Evolutionary conservation across 1,140 invertebrate genomes (phyloP), one percentile per base, ranked within the genome.

Genomic region (Pseudomyrmex dendroicus): DNA sequence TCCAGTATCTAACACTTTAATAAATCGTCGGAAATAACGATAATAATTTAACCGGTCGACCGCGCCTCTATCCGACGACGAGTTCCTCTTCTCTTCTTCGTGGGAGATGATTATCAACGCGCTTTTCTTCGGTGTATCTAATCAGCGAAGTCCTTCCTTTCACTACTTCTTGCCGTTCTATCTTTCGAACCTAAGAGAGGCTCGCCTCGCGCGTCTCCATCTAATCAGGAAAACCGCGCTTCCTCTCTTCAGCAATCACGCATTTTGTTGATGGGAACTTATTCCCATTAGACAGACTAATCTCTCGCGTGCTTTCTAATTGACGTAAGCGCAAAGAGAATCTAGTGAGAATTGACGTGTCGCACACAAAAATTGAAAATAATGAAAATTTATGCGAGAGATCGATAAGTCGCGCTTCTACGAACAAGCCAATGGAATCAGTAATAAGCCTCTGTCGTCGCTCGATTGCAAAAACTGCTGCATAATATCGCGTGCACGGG

Each of bases 151-250:
- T 72, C 1, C 20, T 62, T 82, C 56, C 66, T 72, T 82, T 61
- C 67, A 48, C 77, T 52, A n/a, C 9, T 52, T 77, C 62, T 66
- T 67, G 25, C 46, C 12, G 25, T 0, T 50, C 22, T 54, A 50
- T 52, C 35, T 35, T 15, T 54, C 12, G 22, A 20, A 20, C 54
- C n/a, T 52, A 20, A 8, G 57, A 9, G 46, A 15, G 44, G 22
- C 35, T 12, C 17, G 52, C 44, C 20, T 13, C 46, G n/a, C 63
- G 56, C 74, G 10, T n/a, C 13, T 74, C 72, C 76, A 85, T 73
- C 73, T 85, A 85, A 87, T 85, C 86, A 44, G 10, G 54, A 1
- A 44, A 2, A 4, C 57, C n/a, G 56, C 20, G 54, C 48, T 57
- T 50, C 54, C 12, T 0, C 20, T 63, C 57, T 54, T 76, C 48